Percentiles rank a stretch among this genome's conserved stretches.
Evolutionary conservation across 2,888 invertebrate species (phyloP).

Genomic region (Odontocerum albicorne): DNA sequence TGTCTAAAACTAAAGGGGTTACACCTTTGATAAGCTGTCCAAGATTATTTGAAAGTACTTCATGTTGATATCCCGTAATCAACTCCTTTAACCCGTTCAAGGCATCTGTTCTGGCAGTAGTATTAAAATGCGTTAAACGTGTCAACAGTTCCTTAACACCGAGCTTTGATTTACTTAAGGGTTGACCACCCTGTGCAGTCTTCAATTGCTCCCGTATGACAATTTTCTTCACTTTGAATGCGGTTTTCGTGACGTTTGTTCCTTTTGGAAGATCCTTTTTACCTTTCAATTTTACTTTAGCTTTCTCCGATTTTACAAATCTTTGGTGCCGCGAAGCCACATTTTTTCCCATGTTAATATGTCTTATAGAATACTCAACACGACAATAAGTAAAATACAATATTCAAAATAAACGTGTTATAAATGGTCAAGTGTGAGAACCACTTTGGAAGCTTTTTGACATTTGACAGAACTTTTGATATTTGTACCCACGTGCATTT

Average conservation of each 20-base stretch:
- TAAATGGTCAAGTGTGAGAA: too few relatives aligned
- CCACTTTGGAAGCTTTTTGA: too few relatives aligned
- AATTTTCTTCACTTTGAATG: constrained; percentile 88
- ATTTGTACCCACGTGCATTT: too few relatives aligned
- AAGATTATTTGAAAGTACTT: constrained; percentile 59
- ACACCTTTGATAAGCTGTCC: constrained; percentile 69
- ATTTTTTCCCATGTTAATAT: constrained; percentile 22
- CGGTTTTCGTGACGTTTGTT: constrained; percentile 84
- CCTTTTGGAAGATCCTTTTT: constrained; percentile 78
- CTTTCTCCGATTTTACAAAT: constrained; percentile 78
- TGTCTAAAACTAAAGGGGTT: constrained; percentile 70
- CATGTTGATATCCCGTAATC: constrained; percentile 44
- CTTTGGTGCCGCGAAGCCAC: constrained; percentile 63
- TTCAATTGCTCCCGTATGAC: constrained; percentile 76
- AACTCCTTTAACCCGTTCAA: constrained; percentile 63
- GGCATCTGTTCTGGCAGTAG: constrained; percentile 66
- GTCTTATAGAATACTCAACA: too few relatives aligned
- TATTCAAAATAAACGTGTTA: too few relatives aligned
- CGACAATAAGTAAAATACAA: too few relatives aligned
- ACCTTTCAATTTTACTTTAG: constrained; percentile 85
- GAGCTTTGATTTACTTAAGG: constrained; percentile 67
- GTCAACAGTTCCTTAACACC: constrained; percentile 71
- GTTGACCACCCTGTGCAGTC: constrained; percentile 55
- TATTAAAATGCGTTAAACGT: constrained; percentile 76
- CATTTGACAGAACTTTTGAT: too few relatives aligned